These are phyloP conservation scores for Lepidurus arcticus DNA, from an alignment of 1,140 invertebrate genomes.

Conservation along the genomic window DNA sequence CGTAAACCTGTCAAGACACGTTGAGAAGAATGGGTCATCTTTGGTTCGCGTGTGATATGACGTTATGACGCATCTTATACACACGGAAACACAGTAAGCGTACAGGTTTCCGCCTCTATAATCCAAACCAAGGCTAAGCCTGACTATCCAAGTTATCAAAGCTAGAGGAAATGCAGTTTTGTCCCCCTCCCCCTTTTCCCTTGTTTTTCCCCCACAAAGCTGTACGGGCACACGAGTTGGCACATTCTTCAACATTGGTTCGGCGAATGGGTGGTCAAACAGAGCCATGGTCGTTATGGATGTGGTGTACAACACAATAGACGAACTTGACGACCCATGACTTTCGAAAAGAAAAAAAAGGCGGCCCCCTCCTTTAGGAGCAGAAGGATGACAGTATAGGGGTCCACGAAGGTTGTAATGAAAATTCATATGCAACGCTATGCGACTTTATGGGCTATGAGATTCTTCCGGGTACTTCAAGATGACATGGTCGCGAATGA, in stretches of 20 bases:
- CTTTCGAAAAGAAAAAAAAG: not conserved
- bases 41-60: not conserved
- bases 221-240: not conserved
- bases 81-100: not conserved
- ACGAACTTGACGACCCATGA: not conserved
- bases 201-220: not conserved
- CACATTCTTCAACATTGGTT: not conserved
- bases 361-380: not conserved
- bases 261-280: not conserved
- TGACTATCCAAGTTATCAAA: not conserved
- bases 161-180: not conserved
- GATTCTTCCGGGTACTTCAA: not conserved
- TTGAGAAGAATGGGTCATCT: conserved; percentile 6
- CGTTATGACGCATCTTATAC: not conserved
- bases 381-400: not conserved
- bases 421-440: not conserved
- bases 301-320: conserved; percentile 1
- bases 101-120: not conserved
- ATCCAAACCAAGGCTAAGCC: not conserved
- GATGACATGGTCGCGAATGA: not conserved
- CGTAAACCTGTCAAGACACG: not conserved
- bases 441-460: not conserved
- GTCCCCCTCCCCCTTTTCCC: not conserved
- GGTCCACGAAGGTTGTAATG: not conserved
- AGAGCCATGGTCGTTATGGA: not conserved